phyloP scores from a whole-genome alignment of 1,140 invertebrate species.

The Zaprionus davidi region DNA sequence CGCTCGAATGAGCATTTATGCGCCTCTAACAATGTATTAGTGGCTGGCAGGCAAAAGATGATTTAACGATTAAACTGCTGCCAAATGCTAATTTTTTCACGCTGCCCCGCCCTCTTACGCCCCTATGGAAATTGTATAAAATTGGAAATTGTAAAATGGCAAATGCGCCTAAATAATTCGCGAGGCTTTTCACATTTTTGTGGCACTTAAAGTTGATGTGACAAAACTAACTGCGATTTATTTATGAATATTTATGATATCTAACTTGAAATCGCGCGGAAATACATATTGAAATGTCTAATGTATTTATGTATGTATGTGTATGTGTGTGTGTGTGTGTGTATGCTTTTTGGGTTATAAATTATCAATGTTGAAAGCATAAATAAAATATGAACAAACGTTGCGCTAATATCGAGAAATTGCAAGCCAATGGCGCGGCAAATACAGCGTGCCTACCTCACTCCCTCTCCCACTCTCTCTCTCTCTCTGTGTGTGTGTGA shows the following conservation, averaged over 20 bases:
- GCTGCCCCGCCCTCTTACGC: background rate
- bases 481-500: constrained; percentile 27
- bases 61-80: constrained; percentile 50
- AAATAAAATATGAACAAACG: constrained; percentile 41
- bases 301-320: background rate
- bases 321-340: background rate
- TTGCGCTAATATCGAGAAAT: constrained; percentile 41
- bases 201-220: background rate
- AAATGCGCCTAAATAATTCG: constrained; percentile 25
- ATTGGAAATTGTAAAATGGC: background rate
- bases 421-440: constrained; percentile 35
- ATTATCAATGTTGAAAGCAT: constrained; percentile 22
- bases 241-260: background rate
- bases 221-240: background rate
- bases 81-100: constrained; percentile 42
- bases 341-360: constrained; percentile 22
- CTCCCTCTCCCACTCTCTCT: background rate
- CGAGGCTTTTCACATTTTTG: background rate
- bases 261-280: background rate
- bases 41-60: constrained; percentile 24
- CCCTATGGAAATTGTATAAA: background rate
- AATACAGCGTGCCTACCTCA: background rate
- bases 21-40: constrained; percentile 22
- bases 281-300: background rate
- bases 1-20: constrained; percentile 75